A percentile compares a stretch with the other conserved stretches of the same genome.
Evolutionary conservation across 1,140 invertebrate genomes (phyloP).

Genomic region (Phortica variegata): DNA sequence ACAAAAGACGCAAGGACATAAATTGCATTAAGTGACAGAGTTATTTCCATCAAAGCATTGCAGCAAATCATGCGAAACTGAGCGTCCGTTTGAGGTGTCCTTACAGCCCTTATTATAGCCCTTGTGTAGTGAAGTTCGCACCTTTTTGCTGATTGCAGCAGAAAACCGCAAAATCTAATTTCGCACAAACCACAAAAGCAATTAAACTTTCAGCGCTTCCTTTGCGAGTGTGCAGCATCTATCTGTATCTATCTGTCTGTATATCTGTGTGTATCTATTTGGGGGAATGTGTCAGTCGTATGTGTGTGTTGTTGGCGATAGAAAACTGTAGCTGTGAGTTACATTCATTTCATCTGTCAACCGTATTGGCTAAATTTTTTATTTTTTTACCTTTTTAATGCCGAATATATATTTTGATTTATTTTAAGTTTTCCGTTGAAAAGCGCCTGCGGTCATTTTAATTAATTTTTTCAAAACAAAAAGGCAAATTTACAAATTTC

Average conservation of each 20-base stretch:
- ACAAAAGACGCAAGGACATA: no score
- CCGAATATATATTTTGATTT: neutral
- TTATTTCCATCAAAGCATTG: no score
- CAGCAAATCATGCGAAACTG: no score
- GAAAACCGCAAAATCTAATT: conserved; percentile 49
- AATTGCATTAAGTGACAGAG: no score
- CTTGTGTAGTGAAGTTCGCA: no score
- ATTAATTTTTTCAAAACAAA: neutral
- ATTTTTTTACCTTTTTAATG: neutral
- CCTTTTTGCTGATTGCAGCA: neutral
- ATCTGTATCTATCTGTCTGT: conserved; percentile 13
- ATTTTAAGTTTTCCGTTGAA: no score
- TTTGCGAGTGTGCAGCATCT: neutral
- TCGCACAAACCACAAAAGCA: conserved; percentile 52
- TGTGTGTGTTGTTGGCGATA: no score
- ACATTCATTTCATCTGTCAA: no score
- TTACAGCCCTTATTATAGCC: no score
- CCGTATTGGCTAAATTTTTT: no score
- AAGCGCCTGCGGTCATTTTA: neutral
- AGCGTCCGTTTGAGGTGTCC: no score
- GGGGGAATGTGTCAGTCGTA: neutral
- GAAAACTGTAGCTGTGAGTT: neutral
- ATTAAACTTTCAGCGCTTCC: conserved; percentile 52
- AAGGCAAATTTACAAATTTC: no score
- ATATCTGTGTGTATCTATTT: neutral